Base-by-base conservation (phyloP, 2,113 vertebrate species). In the Sinocyclocheilus maitianheensis region DNA sequence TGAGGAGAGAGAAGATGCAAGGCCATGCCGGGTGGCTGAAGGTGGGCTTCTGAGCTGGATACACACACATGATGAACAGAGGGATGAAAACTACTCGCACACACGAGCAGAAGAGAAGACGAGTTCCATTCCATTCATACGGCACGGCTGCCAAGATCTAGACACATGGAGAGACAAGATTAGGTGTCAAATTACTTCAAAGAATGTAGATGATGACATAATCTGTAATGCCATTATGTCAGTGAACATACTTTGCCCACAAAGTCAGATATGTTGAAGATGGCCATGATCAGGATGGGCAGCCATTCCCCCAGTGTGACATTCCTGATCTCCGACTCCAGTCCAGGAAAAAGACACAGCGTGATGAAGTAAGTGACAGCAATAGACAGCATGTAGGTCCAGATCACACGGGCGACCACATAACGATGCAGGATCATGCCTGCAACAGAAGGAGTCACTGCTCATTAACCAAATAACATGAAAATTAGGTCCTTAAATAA, bases 331-430 rank as follows among this genome's bases (percentile, higher is more conserved):
- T 99, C 97, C 0, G 98, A 99, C 93, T 98, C 97, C 88, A 99
- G 94, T 6, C 98, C 98, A 0, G 98, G 98, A 51, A 99, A 99
- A 85, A 99, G 95, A 93, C 97, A 99, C 90, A 99, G 94, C 0
- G 98, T 99, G 95, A 99, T 97, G 95, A 98, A 97, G 94, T 99
- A 99, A 86, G 97, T 98, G 85, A 99, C 95, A 0, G 96, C 96
- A 0, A 99, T 99, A 67, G 98, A 98, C 22, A 99, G 94, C 98
- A 99, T 99, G 94, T 98, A 97, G 11, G 97, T 94, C 98, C 98
- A 99, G 94, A 99, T 99, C 88, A 97, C 95, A 0, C 96, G 95
- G 9, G 97, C 95, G 88, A 99, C 98, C 3, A 97, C 91, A 5
- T 97, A 99, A 16, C 98, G 97, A 84, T 98, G 98, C 67, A 99